These are phyloP conservation scores for Alces alces DNA, from an alignment of 2,113 vertebrate genomes.

Conservation along the genomic window DNA sequence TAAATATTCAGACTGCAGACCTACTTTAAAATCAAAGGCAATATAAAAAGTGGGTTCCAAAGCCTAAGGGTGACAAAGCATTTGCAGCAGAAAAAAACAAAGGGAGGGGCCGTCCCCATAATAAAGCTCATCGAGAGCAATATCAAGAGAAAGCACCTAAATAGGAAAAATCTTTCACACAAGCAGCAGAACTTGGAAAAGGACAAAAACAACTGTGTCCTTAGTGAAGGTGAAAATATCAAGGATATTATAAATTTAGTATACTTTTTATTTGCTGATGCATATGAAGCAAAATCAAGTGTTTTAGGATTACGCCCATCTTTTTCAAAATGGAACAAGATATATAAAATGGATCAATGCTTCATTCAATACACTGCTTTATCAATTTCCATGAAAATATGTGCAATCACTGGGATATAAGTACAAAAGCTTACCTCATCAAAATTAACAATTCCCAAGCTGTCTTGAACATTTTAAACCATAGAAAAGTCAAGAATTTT, in stretches of 20 bases:
- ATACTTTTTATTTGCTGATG: not conserved
- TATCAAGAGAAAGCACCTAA: not conserved
- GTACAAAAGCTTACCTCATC: not conserved
- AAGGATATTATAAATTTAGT: not conserved
- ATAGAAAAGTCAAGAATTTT: not conserved
- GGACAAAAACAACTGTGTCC: not conserved
- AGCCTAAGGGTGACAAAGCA: not conserved
- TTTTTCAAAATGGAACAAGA: not conserved
- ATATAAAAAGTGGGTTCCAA: not conserved
- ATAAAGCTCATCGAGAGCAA: not conserved
- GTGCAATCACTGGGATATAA: not conserved
- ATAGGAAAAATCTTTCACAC: not conserved
- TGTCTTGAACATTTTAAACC: not conserved
- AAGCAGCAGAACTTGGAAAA: slow-evolving; percentile 1
- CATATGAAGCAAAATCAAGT: not conserved
- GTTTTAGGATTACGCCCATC: not conserved
- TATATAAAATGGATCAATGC: not conserved
- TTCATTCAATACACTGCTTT: not conserved
- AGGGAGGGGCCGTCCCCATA: not conserved
- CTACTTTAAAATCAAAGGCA: not conserved
- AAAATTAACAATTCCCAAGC: not conserved
- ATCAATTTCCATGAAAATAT: not conserved
- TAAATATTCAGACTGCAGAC: not conserved
- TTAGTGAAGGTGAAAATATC: not conserved
- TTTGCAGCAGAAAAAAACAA: slow-evolving; percentile 11